Evolutionary conservation across 2,888 invertebrate genomes (phyloP).

Genomic region (Ecliptopera silaceata): DNA sequence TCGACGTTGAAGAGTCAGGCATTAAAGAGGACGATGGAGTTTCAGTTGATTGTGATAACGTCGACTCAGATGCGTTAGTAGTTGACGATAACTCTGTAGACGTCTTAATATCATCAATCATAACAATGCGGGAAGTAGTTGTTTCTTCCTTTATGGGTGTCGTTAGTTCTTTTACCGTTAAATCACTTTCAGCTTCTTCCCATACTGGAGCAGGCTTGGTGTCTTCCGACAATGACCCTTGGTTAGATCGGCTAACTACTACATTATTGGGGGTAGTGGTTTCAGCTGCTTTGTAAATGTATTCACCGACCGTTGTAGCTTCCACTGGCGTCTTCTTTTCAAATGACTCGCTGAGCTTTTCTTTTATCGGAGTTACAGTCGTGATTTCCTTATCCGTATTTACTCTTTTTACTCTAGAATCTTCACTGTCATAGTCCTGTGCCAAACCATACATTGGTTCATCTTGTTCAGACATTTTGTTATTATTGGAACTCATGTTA

Average conservation of each 20-base stretch:
- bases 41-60: constrained; percentile 3
- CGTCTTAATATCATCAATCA: constrained; percentile 32
- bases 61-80: constrained; percentile 22
- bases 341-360: constrained; percentile 28
- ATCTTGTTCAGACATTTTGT: constrained; percentile 56
- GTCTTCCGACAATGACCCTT: constrained; percentile 20
- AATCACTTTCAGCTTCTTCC: constrained; percentile 59
- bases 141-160: constrained; percentile 29
- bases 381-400: constrained; percentile 45
- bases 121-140: constrained; percentile 19
- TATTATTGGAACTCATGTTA: constrained; percentile 53
- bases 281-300: constrained; percentile 63
- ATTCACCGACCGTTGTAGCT: constrained; percentile 66
- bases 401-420: constrained; percentile 64
- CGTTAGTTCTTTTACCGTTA: constrained; percentile 43
- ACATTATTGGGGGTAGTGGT: constrained; percentile 31
- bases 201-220: constrained; percentile 69
- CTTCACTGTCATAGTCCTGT: constrained; percentile 68
- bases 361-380: constrained; percentile 28
- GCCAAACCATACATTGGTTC: constrained; percentile 62
- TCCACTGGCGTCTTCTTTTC: constrained; percentile 41
- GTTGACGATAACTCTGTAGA: constrained; percentile 33
- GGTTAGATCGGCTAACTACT: constrained; percentile 10
- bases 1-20: constrained; percentile 10
- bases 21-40: not conserved